phyloP scores from a whole-genome alignment of 2,797 vertebrate species.

The Basileuterus tristriatus region DNA sequence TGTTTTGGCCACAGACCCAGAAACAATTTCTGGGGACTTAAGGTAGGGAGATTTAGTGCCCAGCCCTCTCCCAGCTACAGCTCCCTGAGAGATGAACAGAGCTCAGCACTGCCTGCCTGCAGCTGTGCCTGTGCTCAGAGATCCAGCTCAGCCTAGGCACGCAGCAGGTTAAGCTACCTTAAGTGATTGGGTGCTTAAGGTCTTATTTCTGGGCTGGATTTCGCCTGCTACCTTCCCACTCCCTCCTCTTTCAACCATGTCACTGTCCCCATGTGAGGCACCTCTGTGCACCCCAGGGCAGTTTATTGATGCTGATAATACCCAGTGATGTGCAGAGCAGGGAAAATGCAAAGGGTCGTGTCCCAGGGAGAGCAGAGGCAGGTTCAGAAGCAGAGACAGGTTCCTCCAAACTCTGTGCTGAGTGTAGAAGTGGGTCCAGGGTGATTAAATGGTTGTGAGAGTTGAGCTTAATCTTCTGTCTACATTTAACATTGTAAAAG shows the following conservation, averaged over 20 bases:
- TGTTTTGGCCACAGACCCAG: not conserved
- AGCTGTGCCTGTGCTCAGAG: not conserved
- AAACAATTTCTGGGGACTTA: not conserved
- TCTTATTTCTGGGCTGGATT: constrained; percentile 9
- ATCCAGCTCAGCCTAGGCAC: not conserved
- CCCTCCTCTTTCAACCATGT: not conserved
- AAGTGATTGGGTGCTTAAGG: constrained; percentile 16
- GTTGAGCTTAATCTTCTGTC: not conserved
- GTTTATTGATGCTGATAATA: not conserved
- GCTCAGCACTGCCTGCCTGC: not conserved
- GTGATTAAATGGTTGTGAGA: not conserved
- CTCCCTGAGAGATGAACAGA: not conserved
- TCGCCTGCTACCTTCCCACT: not conserved
- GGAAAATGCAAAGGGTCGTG: not conserved
- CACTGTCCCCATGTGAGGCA: not conserved
- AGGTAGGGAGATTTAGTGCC: not conserved
- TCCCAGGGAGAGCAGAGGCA: not conserved
- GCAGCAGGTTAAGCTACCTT: constrained; percentile 40
- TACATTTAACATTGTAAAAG: not conserved
- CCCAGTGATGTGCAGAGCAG: not conserved
- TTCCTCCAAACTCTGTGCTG: not conserved
- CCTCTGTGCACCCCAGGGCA: not conserved
- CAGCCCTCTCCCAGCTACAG: not conserved
- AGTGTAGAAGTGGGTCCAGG: not conserved
- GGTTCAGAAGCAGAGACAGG: not conserved